Evolutionary conservation across 2,797 vertebrate genomes (phyloP).

Genomic region (Fringilla coelebs): DNA sequence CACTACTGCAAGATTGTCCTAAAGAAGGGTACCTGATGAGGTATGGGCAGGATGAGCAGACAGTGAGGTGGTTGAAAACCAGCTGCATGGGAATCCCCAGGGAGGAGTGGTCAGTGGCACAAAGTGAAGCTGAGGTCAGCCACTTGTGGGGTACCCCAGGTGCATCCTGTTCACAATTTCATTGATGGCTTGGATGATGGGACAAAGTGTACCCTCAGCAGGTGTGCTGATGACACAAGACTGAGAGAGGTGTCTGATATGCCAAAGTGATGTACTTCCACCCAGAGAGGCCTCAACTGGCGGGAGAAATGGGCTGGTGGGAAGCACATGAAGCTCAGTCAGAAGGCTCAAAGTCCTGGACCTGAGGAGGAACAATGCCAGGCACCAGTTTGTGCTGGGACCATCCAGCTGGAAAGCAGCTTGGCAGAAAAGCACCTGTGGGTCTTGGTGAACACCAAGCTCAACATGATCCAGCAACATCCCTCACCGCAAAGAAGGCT

Average conservation of each 20-base stretch:
- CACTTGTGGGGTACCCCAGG: background rate
- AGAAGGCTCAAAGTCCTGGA: background rate
- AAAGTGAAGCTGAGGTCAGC: background rate
- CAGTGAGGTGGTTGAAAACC: background rate
- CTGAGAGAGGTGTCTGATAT: background rate
- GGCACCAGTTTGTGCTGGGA: background rate
- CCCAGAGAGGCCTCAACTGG: background rate
- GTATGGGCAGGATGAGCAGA: background rate
- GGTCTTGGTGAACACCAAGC: background rate
- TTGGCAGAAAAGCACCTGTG: background rate
- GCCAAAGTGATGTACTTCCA: background rate
- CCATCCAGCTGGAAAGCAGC: background rate
- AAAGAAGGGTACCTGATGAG: background rate
- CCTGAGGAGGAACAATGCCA: background rate
- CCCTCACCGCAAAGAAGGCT: background rate
- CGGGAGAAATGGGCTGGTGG: background rate
- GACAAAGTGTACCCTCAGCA: background rate
- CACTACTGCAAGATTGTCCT: background rate
- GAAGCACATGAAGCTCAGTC: background rate
- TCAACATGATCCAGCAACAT: background rate
- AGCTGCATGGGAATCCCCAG: background rate
- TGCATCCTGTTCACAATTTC: background rate
- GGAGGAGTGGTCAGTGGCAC: fast-evolving
- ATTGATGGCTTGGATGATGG: background rate
- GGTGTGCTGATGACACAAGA: background rate